Conservation (phyloP, 2,113 vertebrate species). For the Eclectus roratus region DNA sequence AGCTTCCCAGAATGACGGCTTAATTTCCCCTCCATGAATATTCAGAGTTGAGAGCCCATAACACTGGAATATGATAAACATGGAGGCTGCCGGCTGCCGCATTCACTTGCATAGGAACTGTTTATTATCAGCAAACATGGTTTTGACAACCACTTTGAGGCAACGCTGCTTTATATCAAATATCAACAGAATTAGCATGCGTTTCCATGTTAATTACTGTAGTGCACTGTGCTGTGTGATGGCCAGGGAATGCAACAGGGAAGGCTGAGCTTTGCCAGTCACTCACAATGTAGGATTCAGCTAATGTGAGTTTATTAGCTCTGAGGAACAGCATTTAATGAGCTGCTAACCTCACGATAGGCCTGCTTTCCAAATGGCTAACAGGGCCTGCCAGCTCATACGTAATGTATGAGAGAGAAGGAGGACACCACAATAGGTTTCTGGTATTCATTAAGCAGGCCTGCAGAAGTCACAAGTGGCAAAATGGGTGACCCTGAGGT, state of each 20-base stretch:
- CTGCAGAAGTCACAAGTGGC: background rate
- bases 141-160: constrained; percentile 29
- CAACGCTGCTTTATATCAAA: background rate
- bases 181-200: constrained; percentile 35
- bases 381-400: background rate
- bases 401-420: background rate
- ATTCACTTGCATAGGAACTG: background rate
- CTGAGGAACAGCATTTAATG: constrained; percentile 38
- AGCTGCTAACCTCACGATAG: background rate
- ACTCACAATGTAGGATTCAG: background rate
- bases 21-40: constrained; percentile 48
- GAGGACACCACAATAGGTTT: background rate
- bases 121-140: constrained; percentile 32
- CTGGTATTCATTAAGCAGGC: background rate
- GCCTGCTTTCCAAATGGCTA: constrained; percentile 13
- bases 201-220: constrained; percentile 14
- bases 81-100: background rate
- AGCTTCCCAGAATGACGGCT: background rate
- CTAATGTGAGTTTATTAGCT: constrained; percentile 26
- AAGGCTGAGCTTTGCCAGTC: constrained; percentile 39
- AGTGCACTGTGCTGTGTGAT: background rate
- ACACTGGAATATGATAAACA: constrained; percentile 10
- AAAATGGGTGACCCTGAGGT: background rate
- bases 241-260: constrained; percentile 33
- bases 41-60: background rate